Conservation (phyloP, 2,113 vertebrate genomes). For the Microtus richardsoni region DNA sequence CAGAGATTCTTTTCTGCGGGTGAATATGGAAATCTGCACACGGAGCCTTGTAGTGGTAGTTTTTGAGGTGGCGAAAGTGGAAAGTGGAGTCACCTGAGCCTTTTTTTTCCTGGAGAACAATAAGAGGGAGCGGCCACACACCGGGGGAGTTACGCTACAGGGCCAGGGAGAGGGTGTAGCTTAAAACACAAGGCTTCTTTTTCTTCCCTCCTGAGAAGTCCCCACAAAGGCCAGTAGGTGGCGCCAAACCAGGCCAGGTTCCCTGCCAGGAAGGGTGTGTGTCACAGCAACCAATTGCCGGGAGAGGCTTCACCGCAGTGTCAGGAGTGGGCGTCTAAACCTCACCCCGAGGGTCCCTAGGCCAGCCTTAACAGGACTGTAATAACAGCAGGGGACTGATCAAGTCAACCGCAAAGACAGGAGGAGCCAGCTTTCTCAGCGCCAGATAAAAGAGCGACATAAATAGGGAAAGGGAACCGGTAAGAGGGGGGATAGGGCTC, state of each 20-base stretch:
- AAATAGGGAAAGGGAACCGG: background rate
- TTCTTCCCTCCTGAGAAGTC: constrained; percentile 27
- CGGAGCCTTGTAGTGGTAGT: background rate
- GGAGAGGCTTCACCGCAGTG: background rate
- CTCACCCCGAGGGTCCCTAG: background rate
- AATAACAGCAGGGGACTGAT: background rate
- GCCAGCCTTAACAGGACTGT: too few species aligned
- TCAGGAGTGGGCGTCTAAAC: background rate
- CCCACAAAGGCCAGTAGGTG: background rate
- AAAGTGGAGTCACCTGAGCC: background rate
- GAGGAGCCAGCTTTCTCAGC: background rate
- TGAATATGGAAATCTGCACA: background rate
- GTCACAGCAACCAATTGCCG: background rate
- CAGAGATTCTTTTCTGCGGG: background rate
- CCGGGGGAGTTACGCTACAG: background rate
- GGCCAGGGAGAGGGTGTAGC: background rate
- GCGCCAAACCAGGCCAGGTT: background rate
- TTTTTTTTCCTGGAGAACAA: background rate
- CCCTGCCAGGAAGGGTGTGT: background rate
- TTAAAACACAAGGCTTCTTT: background rate
- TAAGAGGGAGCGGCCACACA: background rate
- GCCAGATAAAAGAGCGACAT: background rate
- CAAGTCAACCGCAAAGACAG: background rate
- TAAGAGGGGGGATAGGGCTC: background rate
- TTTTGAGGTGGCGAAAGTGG: background rate